These are phyloP conservation scores for Dryas iulia DNA, from an alignment of 1,140 invertebrate species.

Conservation along the genomic window DNA sequence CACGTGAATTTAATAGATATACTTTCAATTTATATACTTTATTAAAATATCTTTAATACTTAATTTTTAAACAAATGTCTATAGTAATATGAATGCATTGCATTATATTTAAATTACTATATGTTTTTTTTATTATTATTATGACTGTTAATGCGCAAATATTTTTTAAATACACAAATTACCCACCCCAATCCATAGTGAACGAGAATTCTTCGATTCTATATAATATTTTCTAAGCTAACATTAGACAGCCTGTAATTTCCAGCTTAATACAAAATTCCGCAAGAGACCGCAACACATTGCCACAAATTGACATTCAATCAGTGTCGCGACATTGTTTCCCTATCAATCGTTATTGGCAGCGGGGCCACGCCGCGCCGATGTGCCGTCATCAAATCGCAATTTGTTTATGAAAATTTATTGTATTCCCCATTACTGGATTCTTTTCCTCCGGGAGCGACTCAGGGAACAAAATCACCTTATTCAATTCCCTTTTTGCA, in stretches of 20 bases:
- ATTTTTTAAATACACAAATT: too few species aligned
- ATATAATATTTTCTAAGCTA: background rate
- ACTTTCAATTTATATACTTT: too few species aligned
- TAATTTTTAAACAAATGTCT: too few species aligned
- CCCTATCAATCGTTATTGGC: conserved; percentile 78
- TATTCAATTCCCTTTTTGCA: conserved; percentile 80
- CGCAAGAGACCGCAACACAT: conserved; percentile 43
- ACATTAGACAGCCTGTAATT: conserved; percentile 22
- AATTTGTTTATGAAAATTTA: conserved; percentile 81
- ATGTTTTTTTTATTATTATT: too few species aligned
- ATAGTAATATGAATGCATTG: too few species aligned
- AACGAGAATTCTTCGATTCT: background rate
- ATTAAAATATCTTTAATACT: too few species aligned
- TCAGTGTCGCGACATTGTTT: conserved; percentile 77
- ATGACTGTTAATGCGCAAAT: too few species aligned
- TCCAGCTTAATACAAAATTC: conserved; percentile 38
- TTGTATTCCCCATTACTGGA: conserved; percentile 79
- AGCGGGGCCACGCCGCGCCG: conserved; percentile 64
- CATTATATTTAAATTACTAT: too few species aligned
- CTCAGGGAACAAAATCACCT: conserved; percentile 77
- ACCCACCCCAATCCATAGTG: too few species aligned
- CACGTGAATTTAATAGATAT: too few species aligned
- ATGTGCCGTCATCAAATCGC: conserved; percentile 78
- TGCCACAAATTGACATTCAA: conserved; percentile 76
- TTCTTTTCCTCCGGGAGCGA: conserved; percentile 77